Conservation (phyloP, 2,888 invertebrate species). For the Drosophila mulleri region DNA sequence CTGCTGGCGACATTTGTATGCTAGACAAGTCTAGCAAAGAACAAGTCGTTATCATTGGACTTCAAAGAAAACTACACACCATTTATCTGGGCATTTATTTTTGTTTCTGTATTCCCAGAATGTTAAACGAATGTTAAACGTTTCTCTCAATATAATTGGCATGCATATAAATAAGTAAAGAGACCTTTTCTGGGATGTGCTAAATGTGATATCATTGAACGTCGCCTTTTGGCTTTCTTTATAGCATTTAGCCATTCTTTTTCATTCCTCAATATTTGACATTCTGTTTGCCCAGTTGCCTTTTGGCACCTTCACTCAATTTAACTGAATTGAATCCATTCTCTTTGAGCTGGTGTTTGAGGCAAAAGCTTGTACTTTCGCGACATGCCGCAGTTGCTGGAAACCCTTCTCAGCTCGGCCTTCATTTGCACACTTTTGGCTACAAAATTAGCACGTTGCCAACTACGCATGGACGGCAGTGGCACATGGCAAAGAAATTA, state of each 20-base stretch:
- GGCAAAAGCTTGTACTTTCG: conserved; percentile 58
- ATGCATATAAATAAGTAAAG: not conserved
- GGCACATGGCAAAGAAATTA: conserved; percentile 56
- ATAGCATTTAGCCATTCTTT: not conserved
- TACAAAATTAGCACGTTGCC: conserved; percentile 54
- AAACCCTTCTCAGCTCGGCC: conserved; percentile 27
- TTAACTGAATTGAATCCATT: conserved; percentile 37
- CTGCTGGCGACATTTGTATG: not conserved
- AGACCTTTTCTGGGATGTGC: not conserved
- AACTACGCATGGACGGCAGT: conserved; percentile 44
- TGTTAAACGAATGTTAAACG: too few relatives aligned
- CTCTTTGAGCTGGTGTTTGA: conserved; percentile 50
- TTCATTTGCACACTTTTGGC: conserved; percentile 19
- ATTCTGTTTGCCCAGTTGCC: not conserved
- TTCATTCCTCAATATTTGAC: not conserved
- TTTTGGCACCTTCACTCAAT: conserved; percentile 52
- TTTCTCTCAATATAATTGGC: not conserved
- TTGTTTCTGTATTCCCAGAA: not conserved
- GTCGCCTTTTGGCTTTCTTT: not conserved
- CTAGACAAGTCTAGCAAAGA: not conserved
- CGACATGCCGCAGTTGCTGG: conserved; percentile 33
- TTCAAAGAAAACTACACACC: not conserved
- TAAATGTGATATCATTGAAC: not conserved
- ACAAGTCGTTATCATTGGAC: too few relatives aligned
- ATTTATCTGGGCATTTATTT: not conserved